Evolutionary conservation across 2,113 vertebrate species (phyloP).

Genomic region (Nibea albiflora): DNA sequence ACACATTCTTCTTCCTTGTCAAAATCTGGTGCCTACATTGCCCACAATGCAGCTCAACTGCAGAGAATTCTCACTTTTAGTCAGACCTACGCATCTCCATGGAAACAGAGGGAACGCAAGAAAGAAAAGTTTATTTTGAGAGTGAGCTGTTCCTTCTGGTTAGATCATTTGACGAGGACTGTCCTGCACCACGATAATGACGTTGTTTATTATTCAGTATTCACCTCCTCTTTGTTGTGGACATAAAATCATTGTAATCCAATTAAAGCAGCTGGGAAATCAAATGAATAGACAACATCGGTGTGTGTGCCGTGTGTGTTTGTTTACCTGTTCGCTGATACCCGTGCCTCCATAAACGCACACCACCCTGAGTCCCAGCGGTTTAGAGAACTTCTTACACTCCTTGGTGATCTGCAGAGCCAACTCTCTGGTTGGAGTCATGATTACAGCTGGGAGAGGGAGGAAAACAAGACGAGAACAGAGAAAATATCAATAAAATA

Average conservation of each 20-base stretch:
- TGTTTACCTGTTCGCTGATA: conserved; percentile 96
- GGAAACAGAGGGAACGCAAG: too few relatives aligned
- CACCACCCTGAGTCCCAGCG: conserved; percentile 93
- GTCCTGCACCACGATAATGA: neutral
- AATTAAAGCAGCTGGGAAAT: neutral
- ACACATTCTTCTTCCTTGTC: too few relatives aligned
- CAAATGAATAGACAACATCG: neutral
- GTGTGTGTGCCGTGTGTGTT: neutral
- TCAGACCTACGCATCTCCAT: too few relatives aligned
- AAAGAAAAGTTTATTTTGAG: too few relatives aligned
- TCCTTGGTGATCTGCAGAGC: conserved; percentile 99
- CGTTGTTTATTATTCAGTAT: neutral
- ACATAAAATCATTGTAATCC: neutral
- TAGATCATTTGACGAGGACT: neutral
- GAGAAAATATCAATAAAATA: too few relatives aligned
- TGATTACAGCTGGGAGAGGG: conserved; percentile 90
- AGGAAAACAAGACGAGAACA: neutral
- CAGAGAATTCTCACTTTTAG: too few relatives aligned
- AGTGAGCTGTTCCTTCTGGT: neutral
- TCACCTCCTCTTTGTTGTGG: neutral
- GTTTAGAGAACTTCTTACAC: conserved; percentile 99
- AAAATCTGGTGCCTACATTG: too few relatives aligned
- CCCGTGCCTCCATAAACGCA: conserved; percentile 99
- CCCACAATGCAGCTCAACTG: too few relatives aligned
- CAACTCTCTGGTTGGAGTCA: conserved; percentile 97